phyloP scores from a whole-genome alignment of 2,797 vertebrate species.

The Neostethus bicornis region DNA sequence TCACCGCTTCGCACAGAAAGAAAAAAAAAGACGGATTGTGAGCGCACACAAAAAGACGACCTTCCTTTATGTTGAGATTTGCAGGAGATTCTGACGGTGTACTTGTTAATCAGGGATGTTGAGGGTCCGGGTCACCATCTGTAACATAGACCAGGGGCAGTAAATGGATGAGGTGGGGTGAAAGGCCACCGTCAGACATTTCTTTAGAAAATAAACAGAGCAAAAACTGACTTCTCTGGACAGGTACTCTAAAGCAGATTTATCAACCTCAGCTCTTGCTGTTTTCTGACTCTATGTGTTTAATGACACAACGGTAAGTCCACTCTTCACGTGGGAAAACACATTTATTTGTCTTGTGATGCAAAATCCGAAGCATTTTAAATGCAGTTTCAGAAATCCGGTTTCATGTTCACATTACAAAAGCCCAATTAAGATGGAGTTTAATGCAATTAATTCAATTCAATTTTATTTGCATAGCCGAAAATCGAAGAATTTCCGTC shows the following conservation, averaged over 20 bases:
- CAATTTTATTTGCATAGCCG: no score
- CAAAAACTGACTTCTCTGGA: conserved; percentile 64
- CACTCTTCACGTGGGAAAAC: conserved; percentile 1
- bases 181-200: conserved; percentile 74
- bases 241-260: conserved; percentile 66
- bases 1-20: conserved; percentile 11
- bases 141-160: conserved; percentile 77
- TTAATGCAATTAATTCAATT: no score
- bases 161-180: conserved; percentile 74
- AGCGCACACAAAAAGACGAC: conserved; percentile 41
- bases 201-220: conserved; percentile 80
- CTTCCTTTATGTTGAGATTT: conserved; percentile 41
- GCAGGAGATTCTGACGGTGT: conserved; percentile 58
- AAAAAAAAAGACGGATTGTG: conserved; percentile 55
- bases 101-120: conserved; percentile 66
- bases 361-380: not conserved
- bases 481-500: no score
- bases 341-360: not conserved
- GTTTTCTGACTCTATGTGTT: conserved; percentile 24
- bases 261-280: conserved; percentile 40
- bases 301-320: conserved; percentile 3
- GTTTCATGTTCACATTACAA: conserved; percentile 57
- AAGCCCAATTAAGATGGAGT: conserved; percentile 51
- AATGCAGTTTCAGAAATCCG: not conserved
- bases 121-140: conserved; percentile 71